Evolutionary conservation across 2,797 vertebrate genomes (phyloP).

Genomic region (Prionace glauca): DNA sequence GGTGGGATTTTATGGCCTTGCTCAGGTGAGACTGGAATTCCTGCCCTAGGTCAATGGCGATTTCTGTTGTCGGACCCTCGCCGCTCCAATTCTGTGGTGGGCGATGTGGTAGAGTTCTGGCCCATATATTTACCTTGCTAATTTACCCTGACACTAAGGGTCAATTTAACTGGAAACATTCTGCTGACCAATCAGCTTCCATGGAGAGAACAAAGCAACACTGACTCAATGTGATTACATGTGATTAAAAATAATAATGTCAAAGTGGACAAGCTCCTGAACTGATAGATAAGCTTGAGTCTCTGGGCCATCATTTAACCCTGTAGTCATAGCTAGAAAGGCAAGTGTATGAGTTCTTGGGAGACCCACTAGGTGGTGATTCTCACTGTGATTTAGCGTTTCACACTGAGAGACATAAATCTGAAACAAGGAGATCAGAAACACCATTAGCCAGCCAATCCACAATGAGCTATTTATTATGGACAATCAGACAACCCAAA

Average conservation of each 20-base stretch:
- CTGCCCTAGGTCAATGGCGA: too few species aligned
- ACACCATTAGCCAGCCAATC: neutral
- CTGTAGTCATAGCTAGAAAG: neutral
- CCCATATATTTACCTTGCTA: too few species aligned
- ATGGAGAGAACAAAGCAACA: neutral
- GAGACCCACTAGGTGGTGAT: neutral
- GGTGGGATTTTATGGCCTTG: too few species aligned
- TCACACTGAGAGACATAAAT: slow-evolving; percentile 6
- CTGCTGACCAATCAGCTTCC: neutral
- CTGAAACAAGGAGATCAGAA: neutral
- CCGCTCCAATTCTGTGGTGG: too few species aligned
- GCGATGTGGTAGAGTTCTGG: too few species aligned
- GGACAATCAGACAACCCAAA: neutral
- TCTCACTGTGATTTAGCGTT: neutral
- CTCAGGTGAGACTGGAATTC: too few species aligned
- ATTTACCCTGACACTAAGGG: too few species aligned
- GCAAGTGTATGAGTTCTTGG: neutral
- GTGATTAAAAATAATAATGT: neutral
- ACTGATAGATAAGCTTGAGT: too few species aligned
- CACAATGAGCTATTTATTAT: neutral
- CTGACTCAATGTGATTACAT: neutral
- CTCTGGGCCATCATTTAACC: neutral
- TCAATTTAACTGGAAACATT: neutral
- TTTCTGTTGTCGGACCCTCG: too few species aligned
- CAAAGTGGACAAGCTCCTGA: neutral